phyloP scores from a whole-genome alignment of 2,113 vertebrate genomes.

The Hippocampus zosterae region DNA sequence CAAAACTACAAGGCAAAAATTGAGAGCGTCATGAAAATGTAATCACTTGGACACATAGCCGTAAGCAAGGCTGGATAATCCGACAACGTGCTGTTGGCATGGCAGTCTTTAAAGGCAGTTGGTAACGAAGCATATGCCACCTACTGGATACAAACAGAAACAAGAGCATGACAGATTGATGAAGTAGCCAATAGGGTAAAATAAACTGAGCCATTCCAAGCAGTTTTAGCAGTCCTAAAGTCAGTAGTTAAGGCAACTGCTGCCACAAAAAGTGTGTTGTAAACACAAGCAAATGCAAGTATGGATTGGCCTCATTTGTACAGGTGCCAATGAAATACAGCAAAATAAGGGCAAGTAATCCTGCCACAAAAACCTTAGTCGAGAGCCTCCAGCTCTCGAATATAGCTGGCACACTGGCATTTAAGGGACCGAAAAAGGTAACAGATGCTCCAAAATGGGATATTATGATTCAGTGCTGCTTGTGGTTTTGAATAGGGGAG shows the following conservation, averaged over 20 bases:
- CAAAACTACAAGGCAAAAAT: no score
- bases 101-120: no score
- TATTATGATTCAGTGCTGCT: constrained; percentile 26
- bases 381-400: constrained; percentile 34
- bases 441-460: constrained; percentile 27
- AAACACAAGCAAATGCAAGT: constrained; percentile 50
- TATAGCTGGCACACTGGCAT: constrained; percentile 30
- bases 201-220: constrained; percentile 60
- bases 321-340: constrained; percentile 38
- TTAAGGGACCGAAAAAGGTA: constrained; percentile 45
- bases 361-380: constrained; percentile 43
- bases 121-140: no score
- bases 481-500: constrained; percentile 22
- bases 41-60: no score
- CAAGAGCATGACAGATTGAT: constrained; percentile 20
- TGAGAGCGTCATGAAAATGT: no score
- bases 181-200: constrained; percentile 59
- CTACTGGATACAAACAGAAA: no score
- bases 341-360: constrained; percentile 45
- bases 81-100: no score
- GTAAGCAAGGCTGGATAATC: no score
- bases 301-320: constrained; percentile 43
- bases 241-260: constrained; percentile 37
- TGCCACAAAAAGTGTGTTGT: constrained; percentile 43
- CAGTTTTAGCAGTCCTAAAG: constrained; percentile 37